These are phyloP conservation scores for Pygoscelis antarcticus DNA, from an alignment of 2,113 vertebrate genomes.

Conservation along the genomic window DNA sequence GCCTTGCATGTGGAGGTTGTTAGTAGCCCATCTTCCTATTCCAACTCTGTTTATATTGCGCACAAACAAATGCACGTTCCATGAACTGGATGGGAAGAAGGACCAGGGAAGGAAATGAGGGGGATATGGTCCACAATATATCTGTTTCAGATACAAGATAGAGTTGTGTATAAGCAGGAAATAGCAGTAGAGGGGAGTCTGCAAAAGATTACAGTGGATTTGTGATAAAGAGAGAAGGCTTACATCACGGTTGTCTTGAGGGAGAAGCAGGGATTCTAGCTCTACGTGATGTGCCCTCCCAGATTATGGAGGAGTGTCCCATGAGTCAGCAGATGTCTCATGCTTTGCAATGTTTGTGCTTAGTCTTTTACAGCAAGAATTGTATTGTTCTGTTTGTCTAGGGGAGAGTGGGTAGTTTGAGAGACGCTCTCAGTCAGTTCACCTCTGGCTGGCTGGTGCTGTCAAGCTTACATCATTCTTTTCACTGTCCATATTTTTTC, in stretches of 20 bases:
- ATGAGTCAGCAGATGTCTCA: not conserved
- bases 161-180: not conserved
- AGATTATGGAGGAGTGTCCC: not conserved
- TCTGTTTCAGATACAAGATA: not conserved
- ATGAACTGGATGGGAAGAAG: not conserved
- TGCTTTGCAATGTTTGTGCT: not conserved
- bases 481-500: not conserved
- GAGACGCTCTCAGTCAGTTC: not conserved
- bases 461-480: not conserved
- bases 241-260: not conserved
- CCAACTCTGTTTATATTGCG: not conserved
- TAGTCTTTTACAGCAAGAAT: not conserved
- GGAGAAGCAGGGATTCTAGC: not conserved
- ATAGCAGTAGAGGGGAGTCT: not conserved
- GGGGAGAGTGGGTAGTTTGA: not conserved
- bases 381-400: not conserved
- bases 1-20: not conserved
- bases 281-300: not conserved
- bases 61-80: not conserved
- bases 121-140: not conserved
- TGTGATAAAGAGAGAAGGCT: not conserved
- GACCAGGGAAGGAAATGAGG: not conserved
- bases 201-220: not conserved
- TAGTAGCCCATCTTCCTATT: not conserved
- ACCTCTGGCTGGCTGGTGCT: not conserved